Base-by-base conservation (phyloP, 1,140 invertebrate genomes). In the Neuroterus valhalla region DNA sequence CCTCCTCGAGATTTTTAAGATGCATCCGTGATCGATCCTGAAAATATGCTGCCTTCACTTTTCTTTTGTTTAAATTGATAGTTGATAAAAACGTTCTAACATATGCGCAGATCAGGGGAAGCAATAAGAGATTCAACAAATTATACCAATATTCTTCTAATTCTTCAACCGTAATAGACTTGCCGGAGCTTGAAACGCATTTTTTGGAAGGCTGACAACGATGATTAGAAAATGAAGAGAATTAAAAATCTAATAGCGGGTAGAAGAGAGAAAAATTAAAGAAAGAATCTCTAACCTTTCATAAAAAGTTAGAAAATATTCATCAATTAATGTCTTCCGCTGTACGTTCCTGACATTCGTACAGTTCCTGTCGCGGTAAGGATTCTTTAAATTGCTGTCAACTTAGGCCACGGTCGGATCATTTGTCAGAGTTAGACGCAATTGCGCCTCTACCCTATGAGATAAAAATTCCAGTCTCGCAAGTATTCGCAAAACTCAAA, bases 361-460 rank as follows among this genome's bases (percentile, higher is more conserved):
- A 67, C 4, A 26, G 48, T 50, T 21, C 71, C 70, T 75, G 44
- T 55, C 52, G 73, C 74, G 72, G 76, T 70, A 78, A 83, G 79
- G 78, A 78, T 42, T 83, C 75, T 85, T 82, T 89, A 85, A 86
- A 89, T 88, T 87, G 85, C 84, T 85, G 86, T 89, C 81, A 89
- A 90, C 83, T 86, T 85, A 77, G 86, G 86, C 84, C 88, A 89
- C 75, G 89, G 89, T 80, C 89, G 82, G 82, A 89, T 89, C 86
- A 82, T 85, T 90, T 89, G 83, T 79, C 82, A 23, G 80, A 85
- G 83, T 89, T 88, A 87, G 81, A 11, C 79, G 78, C 81, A 87
- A 87, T 88, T 88, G 82, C 83, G 76, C 31, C 55, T 62, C 21
- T 38, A 62, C 55, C 23, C 55, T 38, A 2, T 62, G 55, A 38